Base-by-base conservation (phyloP, 2,888 invertebrate genomes). In the Idaea biselata region DNA sequence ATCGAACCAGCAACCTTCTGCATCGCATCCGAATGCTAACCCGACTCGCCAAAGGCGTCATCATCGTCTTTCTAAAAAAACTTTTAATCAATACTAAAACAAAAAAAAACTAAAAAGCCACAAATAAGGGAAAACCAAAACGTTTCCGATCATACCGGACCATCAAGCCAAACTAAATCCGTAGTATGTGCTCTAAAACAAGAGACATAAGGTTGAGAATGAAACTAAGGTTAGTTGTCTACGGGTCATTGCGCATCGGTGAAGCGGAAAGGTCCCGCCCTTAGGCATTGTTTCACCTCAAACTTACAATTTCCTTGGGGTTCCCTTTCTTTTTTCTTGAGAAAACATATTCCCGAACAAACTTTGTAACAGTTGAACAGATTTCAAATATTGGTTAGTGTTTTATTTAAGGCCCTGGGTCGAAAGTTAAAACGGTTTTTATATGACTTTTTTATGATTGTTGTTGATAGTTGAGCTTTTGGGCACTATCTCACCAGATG, bases 121-220 rank as follows among this genome's bases (percentile, higher is more conserved):
- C 62, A 69, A 68, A 66, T 69, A 69, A 69, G 60, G 62, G 63
- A 60, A 66, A 62, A 55, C 59, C 58, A 67, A 70, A 68, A 67
- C 65, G 63, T 63, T 66, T 61, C 61, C 67, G 63, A 60, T 64
- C 65, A 66, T 60, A 63, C 62, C 55, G 55, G 44, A 44, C 44
- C 44, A 44, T 44, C 7, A 11, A 44, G 44, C 44, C 44, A 14
- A 8, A 2, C 44, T 11, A 0, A 11, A 7, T 1, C 5, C 44
- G 17, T 5, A 55, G n/a, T 55, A 6, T 55, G 16, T 17, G 16
- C 55, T 16, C 4, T 55, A 55, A n/a, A 14, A 55, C 55, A 17
- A 17, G 11, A n/a, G 0, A 16, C 55, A 16, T 55, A 55, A 55
- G 55, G 17, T 17, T 7, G 16, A 55, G 8, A 17, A 17, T 16